Base-by-base conservation (phyloP, 2,113 vertebrate genomes). In the Mesembrinibis cayennensis region DNA sequence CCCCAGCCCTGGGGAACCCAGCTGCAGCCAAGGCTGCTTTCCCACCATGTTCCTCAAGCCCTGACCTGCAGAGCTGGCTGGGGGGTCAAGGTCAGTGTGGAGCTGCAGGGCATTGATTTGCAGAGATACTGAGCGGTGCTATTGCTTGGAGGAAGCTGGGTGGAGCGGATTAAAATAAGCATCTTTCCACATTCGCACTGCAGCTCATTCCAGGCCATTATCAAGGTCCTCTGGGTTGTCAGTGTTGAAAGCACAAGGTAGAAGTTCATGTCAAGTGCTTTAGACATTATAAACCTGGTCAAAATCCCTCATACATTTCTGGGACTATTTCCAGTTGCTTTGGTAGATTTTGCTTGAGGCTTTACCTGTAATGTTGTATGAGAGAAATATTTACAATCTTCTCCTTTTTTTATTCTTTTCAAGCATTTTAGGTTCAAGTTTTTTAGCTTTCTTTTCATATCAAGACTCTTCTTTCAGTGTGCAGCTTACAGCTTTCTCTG, bases 31-130 rank as follows among this genome's bases (percentile, higher is more conserved):
- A 26, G 25, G 23, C 29, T 62, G 47, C 23, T 42, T 69, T n/a
- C 42, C 47, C 34, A 38, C 7, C 11, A 0, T 5, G 4, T 67
- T 53, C 47, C 30, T 73, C 36, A 11, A 62, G 36, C 27, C n/a
- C 61, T 67, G 53, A 53, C 20, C 78, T 71, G 32, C 74, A 52
- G 66, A 66, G 23, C 50, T 58, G 38, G 50, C 32, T 2, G 3
- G 44, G 11, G 50, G 18, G 32, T 58, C 8, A 0, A 44, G 3
- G 1, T 63, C 42, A 6, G 7, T 1, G 1, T 66, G 36, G 52
- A 65, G 36, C 38, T 84, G 38, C 30, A 63, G 32, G 49, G 12
- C 36, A 63, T 16, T 4, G 0, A 4, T 29, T 58, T 65, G 65
- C 56, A 71, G 42, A 71, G 30, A 23, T 16, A 36, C 7, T 20